These are phyloP conservation scores for Sterna hirundo DNA, from an alignment of 2,113 vertebrate species.

Conservation along the genomic window DNA sequence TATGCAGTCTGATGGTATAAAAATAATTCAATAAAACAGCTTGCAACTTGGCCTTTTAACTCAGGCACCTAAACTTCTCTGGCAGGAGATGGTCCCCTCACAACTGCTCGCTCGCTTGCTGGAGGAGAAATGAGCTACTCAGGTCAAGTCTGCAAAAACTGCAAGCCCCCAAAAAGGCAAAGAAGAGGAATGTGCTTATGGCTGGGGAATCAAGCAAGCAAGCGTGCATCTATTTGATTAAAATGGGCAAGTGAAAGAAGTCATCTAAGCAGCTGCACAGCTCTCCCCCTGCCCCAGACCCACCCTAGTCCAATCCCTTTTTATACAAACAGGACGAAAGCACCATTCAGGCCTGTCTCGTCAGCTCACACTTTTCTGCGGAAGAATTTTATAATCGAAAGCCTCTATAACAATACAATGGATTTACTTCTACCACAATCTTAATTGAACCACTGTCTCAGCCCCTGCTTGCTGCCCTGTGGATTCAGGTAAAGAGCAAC, in stretches of 20 bases:
- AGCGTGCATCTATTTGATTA: not conserved
- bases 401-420: not conserved
- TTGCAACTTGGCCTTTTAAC: not conserved
- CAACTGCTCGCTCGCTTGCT: not conserved
- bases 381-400: slow-evolving; percentile 9
- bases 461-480: not conserved
- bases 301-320: not conserved
- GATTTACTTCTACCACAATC: slow-evolving; percentile 16
- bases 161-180: not conserved
- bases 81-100: not conserved
- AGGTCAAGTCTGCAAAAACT: not conserved
- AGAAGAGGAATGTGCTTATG: not conserved
- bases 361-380: not conserved
- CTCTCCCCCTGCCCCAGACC: not conserved
- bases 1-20: not conserved
- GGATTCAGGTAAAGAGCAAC: slow-evolving; percentile 30
- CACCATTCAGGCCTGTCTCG: not conserved
- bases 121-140: not conserved
- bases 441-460: slow-evolving; percentile 31
- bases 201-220: not conserved
- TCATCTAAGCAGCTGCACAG: not conserved
- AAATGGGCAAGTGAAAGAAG: not conserved
- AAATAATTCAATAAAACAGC: not conserved
- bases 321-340: not conserved
- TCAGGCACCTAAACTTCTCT: not conserved